phyloP scores from a whole-genome alignment of 2,113 vertebrate species.

The Poecile atricapillus region DNA sequence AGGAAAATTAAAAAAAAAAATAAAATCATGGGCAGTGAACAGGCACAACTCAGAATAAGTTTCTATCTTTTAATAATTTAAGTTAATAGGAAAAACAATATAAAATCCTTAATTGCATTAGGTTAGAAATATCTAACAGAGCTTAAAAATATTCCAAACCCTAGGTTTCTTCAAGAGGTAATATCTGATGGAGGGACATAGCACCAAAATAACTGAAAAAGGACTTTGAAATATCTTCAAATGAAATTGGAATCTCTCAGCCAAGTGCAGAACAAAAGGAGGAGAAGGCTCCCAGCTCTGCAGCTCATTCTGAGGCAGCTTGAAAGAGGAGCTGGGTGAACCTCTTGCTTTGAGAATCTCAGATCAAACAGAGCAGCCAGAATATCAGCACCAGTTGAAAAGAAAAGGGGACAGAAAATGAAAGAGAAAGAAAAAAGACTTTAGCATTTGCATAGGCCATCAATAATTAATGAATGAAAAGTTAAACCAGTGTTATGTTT shows the following conservation, averaged over 20 bases:
- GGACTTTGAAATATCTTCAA: background rate
- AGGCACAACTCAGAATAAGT: background rate
- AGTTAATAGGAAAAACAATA: background rate
- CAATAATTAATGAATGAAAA: background rate
- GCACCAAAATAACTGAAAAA: background rate
- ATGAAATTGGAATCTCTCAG: background rate
- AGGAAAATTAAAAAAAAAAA: no score
- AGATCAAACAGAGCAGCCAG: background rate
- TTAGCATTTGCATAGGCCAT: background rate
- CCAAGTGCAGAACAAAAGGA: background rate
- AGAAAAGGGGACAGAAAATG: background rate
- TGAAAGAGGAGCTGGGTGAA: background rate
- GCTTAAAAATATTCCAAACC: background rate
- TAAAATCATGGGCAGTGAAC: background rate
- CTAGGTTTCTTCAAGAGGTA: background rate
- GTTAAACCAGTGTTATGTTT: background rate
- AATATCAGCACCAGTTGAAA: background rate
- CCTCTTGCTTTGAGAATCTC: background rate
- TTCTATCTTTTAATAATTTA: background rate
- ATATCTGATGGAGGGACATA: background rate
- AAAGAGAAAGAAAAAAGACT: background rate
- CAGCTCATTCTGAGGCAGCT: background rate
- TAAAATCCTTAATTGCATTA: background rate
- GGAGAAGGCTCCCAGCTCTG: background rate
- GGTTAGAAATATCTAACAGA: background rate